These are phyloP conservation scores for Leguminivora glycinivorella DNA, from an alignment of 1,140 invertebrate genomes.

Conservation along the genomic window DNA sequence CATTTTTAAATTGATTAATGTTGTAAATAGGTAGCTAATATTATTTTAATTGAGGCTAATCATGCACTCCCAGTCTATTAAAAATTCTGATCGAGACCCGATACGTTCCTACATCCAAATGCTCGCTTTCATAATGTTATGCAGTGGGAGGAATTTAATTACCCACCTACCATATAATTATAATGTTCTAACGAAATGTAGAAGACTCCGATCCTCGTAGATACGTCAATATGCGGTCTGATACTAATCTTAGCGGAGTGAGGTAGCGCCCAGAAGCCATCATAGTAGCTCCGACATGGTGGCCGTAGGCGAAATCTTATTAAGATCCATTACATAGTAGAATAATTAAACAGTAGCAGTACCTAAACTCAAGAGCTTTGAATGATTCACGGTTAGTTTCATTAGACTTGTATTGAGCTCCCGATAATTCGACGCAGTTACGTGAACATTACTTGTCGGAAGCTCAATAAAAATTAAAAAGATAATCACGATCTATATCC, in stretches of 20 bases:
- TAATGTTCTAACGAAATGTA: constrained; percentile 25
- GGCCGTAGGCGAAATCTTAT: constrained; percentile 18
- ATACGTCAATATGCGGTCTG: constrained; percentile 23
- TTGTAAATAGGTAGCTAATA: neutral
- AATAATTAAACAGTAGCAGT: neutral
- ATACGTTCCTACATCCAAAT: constrained; percentile 14
- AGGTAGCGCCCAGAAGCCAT: constrained; percentile 19
- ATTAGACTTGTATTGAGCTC: too few species aligned
- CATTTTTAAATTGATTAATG: neutral
- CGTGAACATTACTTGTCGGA: too few species aligned
- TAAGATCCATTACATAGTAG: neutral
- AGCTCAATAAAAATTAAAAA: too few species aligned
- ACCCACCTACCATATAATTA: constrained; percentile 19
- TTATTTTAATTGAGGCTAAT: constrained; percentile 11
- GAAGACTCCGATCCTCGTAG: constrained; percentile 21
- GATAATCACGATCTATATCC: too few species aligned
- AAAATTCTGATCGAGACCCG: constrained; percentile 11
- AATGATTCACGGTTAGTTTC: too few species aligned
- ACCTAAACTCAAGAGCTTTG: too few species aligned
- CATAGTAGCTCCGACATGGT: neutral
- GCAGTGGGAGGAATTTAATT: constrained; percentile 24
- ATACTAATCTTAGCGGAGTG: constrained; percentile 16
- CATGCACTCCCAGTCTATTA: neutral
- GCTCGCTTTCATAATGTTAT: constrained; percentile 22
- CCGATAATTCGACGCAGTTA: too few species aligned